Base-by-base conservation (phyloP, 2,888 invertebrate genomes). In the Tetranychus truncatus region DNA sequence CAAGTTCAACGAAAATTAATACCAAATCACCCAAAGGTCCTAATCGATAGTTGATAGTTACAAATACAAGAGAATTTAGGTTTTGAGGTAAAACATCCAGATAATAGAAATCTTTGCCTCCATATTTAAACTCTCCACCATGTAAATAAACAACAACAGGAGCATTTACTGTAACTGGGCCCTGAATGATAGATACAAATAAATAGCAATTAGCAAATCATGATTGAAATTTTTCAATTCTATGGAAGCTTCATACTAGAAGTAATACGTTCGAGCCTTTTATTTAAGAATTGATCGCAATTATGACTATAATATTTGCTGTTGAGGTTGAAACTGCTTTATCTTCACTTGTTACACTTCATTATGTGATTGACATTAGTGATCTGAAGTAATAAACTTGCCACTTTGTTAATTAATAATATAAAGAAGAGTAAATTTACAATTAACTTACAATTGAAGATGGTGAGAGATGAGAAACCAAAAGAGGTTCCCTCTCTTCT, bases 131-230 rank as follows among this genome's bases (percentile, higher is more conserved):
- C 65, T 80, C 80, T 45, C 80, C 80, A 2, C 81, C 81, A 11
- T 81, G 81, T 34, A 81, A 75, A 78, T 80, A 84, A 0, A 93
- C 89, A 66, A 93, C 88, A 0, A 92, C 92, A 2, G 76, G 76
- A 46, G 21, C n/a, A 11, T 71, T 55, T 18, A 45, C 66, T 15
- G 66, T 15, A 11, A 20, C 20, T 20, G 74, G 55, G 1, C 34
- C 69, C 72, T 73, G 6, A 65, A 20, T 21, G 4, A 67, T 34
- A 4, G 34, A 75, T 15, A 46, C 20, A 72, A 55, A 45, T 45
- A 20, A 18, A 67, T 20, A 24, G 4, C 45, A 15, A 74, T 66
- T 74, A 20, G 1, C 20, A 11, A 69, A 11, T 1, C 6, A 69
- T 55, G 2, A 55, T 55, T 55, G 34, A 34, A 34, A 34, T 4